Conservation (phyloP, 2,797 vertebrate species). For the Phoebastria nigripes region DNA sequence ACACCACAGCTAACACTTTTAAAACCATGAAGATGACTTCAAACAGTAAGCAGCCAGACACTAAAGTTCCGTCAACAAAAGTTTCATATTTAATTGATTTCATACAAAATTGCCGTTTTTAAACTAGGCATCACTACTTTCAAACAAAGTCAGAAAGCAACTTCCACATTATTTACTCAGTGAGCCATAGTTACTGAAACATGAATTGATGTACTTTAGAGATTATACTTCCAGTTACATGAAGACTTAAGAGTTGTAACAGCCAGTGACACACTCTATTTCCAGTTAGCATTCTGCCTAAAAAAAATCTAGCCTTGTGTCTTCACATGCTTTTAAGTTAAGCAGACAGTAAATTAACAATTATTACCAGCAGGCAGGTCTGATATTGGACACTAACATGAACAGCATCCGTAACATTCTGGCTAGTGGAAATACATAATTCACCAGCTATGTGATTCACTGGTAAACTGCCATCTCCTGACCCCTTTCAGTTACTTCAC, state of each 20-base stretch:
- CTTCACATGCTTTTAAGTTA: constrained; percentile 68
- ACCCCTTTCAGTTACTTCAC: constrained; percentile 10
- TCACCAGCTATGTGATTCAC: constrained; percentile 29
- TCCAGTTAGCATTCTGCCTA: constrained; percentile 55
- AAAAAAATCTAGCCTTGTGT: constrained; percentile 56
- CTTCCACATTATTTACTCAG: constrained; percentile 39
- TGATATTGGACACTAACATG: constrained; percentile 47
- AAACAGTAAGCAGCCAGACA: constrained; percentile 67
- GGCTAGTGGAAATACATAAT: constrained; percentile 45
- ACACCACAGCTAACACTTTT: neutral
- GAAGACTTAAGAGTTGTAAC: constrained; percentile 52
- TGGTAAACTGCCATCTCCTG: neutral
- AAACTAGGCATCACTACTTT: constrained; percentile 62
- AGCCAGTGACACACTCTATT: constrained; percentile 53
- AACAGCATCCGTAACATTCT: constrained; percentile 41
- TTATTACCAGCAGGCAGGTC: constrained; percentile 37
- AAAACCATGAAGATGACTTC: constrained; percentile 27
- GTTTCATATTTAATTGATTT: constrained; percentile 71
- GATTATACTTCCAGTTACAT: constrained; percentile 64
- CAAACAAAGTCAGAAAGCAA: constrained; percentile 65
- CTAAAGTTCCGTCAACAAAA: constrained; percentile 66
- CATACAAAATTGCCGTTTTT: constrained; percentile 59
- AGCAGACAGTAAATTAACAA: constrained; percentile 58
- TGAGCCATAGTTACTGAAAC: constrained; percentile 59
- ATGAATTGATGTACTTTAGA: constrained; percentile 55